Percentiles rank a stretch among this genome's conserved stretches.
Evolutionary conservation across 1,140 invertebrate species (phyloP).

Genomic region (Polypedilum vanderplanki): DNA sequence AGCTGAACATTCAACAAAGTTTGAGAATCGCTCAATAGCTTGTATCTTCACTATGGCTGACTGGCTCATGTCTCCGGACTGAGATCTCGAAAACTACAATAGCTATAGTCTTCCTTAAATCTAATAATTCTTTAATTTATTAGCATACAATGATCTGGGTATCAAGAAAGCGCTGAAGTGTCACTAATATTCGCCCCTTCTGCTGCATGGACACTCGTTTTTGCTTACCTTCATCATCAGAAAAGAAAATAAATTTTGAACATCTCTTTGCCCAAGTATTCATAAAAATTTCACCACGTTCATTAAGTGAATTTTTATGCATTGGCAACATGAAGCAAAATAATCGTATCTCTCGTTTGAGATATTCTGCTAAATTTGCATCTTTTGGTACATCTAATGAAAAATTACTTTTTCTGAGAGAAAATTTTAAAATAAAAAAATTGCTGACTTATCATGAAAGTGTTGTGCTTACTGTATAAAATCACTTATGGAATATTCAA

Average conservation of each 20-base stretch:
- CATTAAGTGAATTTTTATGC: not conserved
- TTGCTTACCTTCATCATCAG: not conserved
- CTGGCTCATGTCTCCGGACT: no score
- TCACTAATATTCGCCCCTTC: no score
- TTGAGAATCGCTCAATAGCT: no score
- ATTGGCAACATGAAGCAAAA: not conserved
- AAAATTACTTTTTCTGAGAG: not conserved
- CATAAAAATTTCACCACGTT: not conserved
- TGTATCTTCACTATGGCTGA: no score
- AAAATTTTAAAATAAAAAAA: not conserved
- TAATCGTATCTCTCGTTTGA: not conserved
- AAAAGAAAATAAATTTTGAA: not conserved
- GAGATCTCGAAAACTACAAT: no score
- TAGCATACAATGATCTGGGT: no score
- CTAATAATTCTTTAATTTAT: no score
- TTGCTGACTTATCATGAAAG: not conserved
- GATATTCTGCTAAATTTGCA: constrained; percentile 20
- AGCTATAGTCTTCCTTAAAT: no score
- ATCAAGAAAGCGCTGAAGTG: no score
- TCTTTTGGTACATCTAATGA: not conserved
- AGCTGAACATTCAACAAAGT: no score
- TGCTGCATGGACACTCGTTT: no score
- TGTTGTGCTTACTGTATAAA: not conserved
- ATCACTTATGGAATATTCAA: not conserved
- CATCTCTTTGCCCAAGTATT: not conserved